Conservation (phyloP, 2,113 vertebrate genomes). For the Campylomormyrus tamandua region DNA sequence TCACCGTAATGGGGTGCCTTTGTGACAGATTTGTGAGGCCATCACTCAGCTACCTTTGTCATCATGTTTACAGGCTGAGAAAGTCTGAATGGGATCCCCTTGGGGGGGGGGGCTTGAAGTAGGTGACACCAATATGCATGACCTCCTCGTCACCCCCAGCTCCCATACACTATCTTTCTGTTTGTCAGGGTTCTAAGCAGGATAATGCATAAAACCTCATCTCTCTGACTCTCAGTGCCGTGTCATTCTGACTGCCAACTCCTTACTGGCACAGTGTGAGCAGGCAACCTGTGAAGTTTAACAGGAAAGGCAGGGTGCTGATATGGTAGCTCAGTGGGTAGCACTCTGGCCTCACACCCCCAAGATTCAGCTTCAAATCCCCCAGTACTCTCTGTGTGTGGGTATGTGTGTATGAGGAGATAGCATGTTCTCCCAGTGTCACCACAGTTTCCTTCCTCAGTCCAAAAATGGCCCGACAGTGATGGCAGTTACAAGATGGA, state of each 20-base stretch:
- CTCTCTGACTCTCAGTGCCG: not conserved
- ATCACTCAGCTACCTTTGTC: conserved; percentile 20
- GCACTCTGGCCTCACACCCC: not conserved
- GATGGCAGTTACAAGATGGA: not conserved
- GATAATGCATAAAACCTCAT: not conserved
- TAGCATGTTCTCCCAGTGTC: not conserved
- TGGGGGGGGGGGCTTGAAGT: too few relatives aligned
- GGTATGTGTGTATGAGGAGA: not conserved
- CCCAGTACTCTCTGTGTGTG: not conserved
- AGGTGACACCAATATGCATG: not conserved
- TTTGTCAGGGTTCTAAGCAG: not conserved
- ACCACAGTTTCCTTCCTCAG: not conserved
- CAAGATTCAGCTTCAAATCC: not conserved
- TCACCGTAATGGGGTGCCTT: conserved; percentile 9
- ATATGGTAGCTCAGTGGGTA: not conserved
- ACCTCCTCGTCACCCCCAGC: conserved; percentile 9
- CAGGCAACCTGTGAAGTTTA: not conserved
- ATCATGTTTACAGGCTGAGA: conserved; percentile 10
- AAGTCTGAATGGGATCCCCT: not conserved
- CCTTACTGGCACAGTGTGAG: not conserved
- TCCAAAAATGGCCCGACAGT: not conserved
- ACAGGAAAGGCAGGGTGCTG: not conserved
- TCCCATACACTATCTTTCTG: not conserved
- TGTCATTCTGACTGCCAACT: not conserved
- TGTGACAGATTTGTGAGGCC: conserved; percentile 26